phyloP scores from a whole-genome alignment of 2,888 invertebrate genomes.

The Zelleria hepariella region DNA sequence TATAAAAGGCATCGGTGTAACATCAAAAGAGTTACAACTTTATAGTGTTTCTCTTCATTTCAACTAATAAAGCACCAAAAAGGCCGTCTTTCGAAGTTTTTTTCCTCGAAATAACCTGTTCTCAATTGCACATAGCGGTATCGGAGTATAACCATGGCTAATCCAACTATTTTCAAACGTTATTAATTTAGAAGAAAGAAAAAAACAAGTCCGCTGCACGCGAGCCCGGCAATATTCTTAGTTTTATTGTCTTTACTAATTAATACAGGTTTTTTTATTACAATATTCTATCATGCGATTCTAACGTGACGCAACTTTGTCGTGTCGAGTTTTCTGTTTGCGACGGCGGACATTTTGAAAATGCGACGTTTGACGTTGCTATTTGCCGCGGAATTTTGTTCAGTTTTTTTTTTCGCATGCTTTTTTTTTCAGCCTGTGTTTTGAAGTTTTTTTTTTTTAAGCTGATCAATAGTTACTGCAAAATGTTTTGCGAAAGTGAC shows the following conservation, averaged over 20 bases:
- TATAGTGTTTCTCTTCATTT: not conserved
- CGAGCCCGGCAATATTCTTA: conserved; percentile 27
- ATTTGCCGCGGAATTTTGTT: not conserved
- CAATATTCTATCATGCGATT: conserved; percentile 5
- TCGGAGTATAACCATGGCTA: not conserved
- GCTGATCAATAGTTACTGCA: too few species aligned
- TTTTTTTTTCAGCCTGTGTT: too few species aligned
- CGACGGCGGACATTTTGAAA: not conserved
- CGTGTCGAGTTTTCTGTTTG: not conserved
- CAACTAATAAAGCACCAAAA: not conserved
- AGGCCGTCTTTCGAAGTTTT: not conserved
- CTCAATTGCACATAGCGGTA: not conserved
- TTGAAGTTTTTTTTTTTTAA: too few species aligned
- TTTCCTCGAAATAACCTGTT: too few species aligned
- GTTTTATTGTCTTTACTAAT: conserved; percentile 39
- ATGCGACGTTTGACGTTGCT: not conserved
- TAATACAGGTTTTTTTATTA: conserved; percentile 19
- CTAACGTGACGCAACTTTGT: not conserved
- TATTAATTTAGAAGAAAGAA: conserved; percentile 16
- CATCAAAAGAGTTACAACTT: not conserved
- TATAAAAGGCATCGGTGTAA: not conserved
- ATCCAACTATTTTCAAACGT: not conserved
- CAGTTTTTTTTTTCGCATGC: not conserved
- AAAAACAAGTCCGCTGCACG: conserved; percentile 23
- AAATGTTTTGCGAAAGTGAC: too few species aligned